Evolutionary conservation across 2,113 vertebrate genomes (phyloP).

Genomic region (Acanthisitta chloris): DNA sequence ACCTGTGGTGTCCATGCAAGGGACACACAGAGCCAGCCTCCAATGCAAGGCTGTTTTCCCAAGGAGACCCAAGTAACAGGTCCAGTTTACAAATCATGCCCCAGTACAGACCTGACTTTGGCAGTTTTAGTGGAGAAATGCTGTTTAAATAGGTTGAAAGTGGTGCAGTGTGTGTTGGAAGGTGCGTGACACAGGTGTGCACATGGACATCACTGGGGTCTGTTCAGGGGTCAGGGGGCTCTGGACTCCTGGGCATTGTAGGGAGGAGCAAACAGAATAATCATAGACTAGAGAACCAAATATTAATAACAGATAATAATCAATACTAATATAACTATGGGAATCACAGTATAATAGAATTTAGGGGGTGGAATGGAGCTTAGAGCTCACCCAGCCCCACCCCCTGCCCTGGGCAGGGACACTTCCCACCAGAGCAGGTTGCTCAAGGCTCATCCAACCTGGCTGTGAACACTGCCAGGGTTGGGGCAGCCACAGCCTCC

Average conservation of each 20-base stretch:
- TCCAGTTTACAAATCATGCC: background rate
- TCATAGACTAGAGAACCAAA: background rate
- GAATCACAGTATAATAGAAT: no score
- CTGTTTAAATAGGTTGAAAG: background rate
- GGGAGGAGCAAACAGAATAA: background rate
- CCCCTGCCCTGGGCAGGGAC: no score
- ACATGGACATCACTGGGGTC: no score
- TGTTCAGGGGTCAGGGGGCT: background rate
- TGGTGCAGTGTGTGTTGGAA: accelerated
- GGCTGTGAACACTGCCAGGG: no score
- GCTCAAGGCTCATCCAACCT: no score
- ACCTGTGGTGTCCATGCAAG: accelerated
- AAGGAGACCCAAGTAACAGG: background rate
- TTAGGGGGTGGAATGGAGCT: no score
- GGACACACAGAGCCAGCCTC: background rate
- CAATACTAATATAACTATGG: no score
- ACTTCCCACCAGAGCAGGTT: no score
- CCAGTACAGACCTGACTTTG: background rate
- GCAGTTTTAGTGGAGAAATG: background rate
- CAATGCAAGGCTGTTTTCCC: accelerated
- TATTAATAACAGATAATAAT: background rate
- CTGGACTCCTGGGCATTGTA: background rate
- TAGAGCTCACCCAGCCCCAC: no score
- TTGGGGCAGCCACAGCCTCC: no score
- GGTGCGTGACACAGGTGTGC: accelerated